These are phyloP conservation scores for Meleagris gallopavo DNA, from an alignment of 2,113 vertebrate genomes.

Conservation along the genomic window DNA sequence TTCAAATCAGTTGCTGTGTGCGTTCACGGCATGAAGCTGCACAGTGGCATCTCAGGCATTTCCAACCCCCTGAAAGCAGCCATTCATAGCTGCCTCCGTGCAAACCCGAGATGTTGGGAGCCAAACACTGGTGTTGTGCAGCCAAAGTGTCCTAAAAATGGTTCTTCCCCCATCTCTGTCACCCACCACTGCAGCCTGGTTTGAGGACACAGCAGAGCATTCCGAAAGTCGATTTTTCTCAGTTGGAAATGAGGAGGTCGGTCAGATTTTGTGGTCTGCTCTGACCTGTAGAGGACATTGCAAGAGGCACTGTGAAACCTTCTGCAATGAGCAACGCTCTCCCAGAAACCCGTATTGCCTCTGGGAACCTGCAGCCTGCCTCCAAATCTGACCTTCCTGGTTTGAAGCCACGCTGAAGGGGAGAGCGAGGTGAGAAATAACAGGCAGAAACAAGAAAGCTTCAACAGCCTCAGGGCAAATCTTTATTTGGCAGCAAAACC, in stretches of 20 bases:
- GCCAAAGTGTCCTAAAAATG: not conserved
- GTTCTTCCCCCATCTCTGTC: not conserved
- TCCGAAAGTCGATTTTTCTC: accelerated
- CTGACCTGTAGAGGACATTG: accelerated
- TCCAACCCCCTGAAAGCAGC: not conserved
- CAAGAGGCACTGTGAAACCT: accelerated
- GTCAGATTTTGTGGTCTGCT: accelerated
- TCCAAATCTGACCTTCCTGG: no score
- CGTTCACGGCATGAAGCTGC: accelerated
- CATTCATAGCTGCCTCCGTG: accelerated
- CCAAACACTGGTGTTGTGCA: accelerated
- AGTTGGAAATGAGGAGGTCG: not conserved
- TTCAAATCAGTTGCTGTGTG: not conserved
- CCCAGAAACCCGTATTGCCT: accelerated
- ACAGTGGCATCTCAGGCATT: accelerated
- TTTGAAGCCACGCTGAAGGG: not conserved
- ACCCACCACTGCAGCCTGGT: not conserved
- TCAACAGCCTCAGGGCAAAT: not conserved
- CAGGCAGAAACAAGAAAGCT: not conserved
- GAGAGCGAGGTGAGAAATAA: not conserved
- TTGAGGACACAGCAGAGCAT: accelerated
- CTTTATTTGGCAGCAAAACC: slow-evolving; percentile 44
- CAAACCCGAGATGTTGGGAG: accelerated
- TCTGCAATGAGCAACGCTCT: not conserved
- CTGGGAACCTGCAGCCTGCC: accelerated